Evolutionary conservation across 2,113 vertebrate species (phyloP), one percentile per base, ranked within the genome.

Genomic region (Brienomyrus longianalis): DNA sequence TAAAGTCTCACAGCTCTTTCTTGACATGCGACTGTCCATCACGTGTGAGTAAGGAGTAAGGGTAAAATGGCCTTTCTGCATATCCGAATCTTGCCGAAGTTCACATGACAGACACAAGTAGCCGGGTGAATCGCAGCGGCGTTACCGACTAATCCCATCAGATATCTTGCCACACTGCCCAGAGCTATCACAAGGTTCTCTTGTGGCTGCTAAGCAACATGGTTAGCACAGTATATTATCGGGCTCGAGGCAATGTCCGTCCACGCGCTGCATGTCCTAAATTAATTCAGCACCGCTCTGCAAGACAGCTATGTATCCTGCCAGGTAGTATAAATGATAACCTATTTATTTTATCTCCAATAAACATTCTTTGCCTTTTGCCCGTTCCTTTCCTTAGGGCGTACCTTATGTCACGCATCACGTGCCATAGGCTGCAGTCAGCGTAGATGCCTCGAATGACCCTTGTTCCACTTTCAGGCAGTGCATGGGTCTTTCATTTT

Each of bases 321-420:
- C 90, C 89, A 88, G 89, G 87, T 92, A 84, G 47, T 83, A 77
- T 89, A 86, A 87, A 90, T 83, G 84, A 88, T 39, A 84, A 89
- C 83, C 89, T 86, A 51, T 91, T 92, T 90, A 89, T 90, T 83
- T 43, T 86, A 35, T 54, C 89, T 31, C 83, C 17, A 2, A 48
- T 43, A 89, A 87, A 89, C 70, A 47, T 48, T 86, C 31, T 39
- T 88, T 89, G 50, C 52, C 74, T 43, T 35, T 43, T 80, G 13
- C 74, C 74, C 31, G 62, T n/a, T 70, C 62, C 62, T 70, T 86
- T 88, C 23, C 62, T 31, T 85, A 31, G 59, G 47, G 13, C 23
- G 45, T 50, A 74, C n/a, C 23, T n/a, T 74, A 88, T 21, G 19
- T 10, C 35, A 27, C 39, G 4, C 27, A 23, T 59, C 21, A 4